Evolutionary conservation across 2,113 vertebrate genomes (phyloP).

Genomic region (Furnarius figulus): DNA sequence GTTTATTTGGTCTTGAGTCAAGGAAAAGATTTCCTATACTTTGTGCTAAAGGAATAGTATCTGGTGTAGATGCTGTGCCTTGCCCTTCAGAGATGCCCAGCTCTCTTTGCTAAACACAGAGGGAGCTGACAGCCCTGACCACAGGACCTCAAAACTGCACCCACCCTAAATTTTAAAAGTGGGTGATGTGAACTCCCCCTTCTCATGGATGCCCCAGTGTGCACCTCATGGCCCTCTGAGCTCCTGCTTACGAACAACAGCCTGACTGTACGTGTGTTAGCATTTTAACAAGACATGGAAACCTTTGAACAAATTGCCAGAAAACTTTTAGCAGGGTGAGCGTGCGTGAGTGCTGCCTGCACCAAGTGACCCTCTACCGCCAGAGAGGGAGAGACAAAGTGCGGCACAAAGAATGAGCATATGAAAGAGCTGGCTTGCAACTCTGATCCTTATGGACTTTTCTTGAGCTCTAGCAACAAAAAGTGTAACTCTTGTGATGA

Average conservation of each 20-base stretch:
- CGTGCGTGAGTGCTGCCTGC: neutral
- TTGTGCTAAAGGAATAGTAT: neutral
- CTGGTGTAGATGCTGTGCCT: neutral
- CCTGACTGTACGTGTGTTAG: neutral
- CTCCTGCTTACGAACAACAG: neutral
- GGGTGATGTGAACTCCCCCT: accelerated
- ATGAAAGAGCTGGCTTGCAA: conserved; percentile 63
- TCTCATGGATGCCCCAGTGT: neutral
- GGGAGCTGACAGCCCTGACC: neutral
- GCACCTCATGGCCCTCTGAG: neutral
- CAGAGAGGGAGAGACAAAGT: conserved; percentile 62
- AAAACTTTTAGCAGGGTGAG: conserved; percentile 44
- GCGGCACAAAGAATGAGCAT: conserved; percentile 57
- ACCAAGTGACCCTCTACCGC: conserved; percentile 53
- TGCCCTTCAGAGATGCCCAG: neutral
- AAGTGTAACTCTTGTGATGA: conserved; percentile 70
- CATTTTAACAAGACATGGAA: conserved; percentile 36
- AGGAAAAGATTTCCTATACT: neutral
- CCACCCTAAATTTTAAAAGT: neutral
- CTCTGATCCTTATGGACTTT: conserved; percentile 68
- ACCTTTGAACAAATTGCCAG: conserved; percentile 63
- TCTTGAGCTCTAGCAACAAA: conserved; percentile 69
- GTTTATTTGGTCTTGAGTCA: neutral
- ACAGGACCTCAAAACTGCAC: neutral
- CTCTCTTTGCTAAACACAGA: neutral